phyloP scores from a whole-genome alignment of 2,113 vertebrate species.

The Psettodes erumei region DNA sequence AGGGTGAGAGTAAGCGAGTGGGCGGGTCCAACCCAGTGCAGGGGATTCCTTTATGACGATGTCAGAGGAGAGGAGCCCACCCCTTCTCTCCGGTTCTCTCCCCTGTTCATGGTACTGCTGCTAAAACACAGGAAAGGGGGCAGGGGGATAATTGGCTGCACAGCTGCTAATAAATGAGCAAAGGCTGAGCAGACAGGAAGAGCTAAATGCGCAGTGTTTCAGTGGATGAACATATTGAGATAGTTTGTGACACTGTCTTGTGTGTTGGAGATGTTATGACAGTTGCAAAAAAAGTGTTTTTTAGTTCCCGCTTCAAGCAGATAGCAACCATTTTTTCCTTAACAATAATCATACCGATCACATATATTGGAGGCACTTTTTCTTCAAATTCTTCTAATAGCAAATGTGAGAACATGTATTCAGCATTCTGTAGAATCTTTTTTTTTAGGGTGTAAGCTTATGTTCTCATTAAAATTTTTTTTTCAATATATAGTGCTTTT shows the following conservation, averaged over 20 bases:
- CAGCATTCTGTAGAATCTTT: neutral
- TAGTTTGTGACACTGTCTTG: neutral
- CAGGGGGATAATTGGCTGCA: slow-evolving; percentile 81
- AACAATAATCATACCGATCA: neutral
- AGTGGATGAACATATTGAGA: slow-evolving; percentile 24
- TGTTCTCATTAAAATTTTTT: no score
- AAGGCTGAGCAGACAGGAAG: slow-evolving; percentile 62
- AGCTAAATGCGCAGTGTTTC: slow-evolving; percentile 43
- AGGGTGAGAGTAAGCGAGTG: slow-evolving; percentile 80
- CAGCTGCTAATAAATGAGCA: slow-evolving; percentile 84
- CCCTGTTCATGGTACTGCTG: slow-evolving; percentile 44
- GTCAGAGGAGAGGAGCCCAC: slow-evolving; percentile 80
- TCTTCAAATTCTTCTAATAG: neutral
- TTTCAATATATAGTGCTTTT: no score
- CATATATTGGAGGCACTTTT: neutral
- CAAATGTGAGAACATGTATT: neutral
- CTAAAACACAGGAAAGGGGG: slow-evolving; percentile 83
- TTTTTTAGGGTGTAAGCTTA: neutral
- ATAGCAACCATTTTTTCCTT: neutral
- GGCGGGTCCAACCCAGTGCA: slow-evolving; percentile 70
- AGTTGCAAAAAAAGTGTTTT: neutral
- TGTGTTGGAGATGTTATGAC: neutral
- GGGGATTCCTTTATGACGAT: slow-evolving; percentile 88
- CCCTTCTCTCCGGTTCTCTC: slow-evolving; percentile 54
- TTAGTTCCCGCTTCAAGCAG: neutral